Conservation (phyloP, 2,797 vertebrate species). For the Pantherophis vulpinus region DNA sequence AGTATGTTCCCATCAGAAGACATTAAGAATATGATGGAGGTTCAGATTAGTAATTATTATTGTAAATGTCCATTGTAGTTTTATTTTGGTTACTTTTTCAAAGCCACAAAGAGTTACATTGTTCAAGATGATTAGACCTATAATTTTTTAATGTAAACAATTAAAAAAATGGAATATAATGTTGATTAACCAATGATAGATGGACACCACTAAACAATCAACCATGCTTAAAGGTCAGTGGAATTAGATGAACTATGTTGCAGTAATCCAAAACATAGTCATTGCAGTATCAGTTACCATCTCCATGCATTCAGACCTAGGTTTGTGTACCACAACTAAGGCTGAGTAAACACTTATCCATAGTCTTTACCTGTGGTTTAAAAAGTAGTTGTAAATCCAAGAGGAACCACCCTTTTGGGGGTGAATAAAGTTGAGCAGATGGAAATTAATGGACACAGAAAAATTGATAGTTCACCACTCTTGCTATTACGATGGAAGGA, state of each 20-base stretch:
- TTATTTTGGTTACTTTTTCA: neutral
- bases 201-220: neutral
- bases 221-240: neutral
- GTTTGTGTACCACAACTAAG: neutral
- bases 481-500: neutral
- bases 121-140: neutral
- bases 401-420: neutral
- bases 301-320: neutral
- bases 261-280: neutral
- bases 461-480: neutral
- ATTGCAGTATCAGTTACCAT: neutral
- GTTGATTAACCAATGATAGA: neutral
- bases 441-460: neutral
- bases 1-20: neutral
- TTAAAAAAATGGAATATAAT: neutral
- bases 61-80: neutral
- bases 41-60: neutral
- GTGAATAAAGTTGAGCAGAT: neutral
- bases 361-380: neutral
- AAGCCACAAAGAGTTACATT: neutral
- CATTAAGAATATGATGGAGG: neutral
- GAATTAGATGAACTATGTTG: neutral
- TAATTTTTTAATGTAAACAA: neutral
- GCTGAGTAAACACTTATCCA: neutral
- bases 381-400: neutral